Conservation (phyloP, 2,113 vertebrate genomes). For the Silurus glanis region DNA sequence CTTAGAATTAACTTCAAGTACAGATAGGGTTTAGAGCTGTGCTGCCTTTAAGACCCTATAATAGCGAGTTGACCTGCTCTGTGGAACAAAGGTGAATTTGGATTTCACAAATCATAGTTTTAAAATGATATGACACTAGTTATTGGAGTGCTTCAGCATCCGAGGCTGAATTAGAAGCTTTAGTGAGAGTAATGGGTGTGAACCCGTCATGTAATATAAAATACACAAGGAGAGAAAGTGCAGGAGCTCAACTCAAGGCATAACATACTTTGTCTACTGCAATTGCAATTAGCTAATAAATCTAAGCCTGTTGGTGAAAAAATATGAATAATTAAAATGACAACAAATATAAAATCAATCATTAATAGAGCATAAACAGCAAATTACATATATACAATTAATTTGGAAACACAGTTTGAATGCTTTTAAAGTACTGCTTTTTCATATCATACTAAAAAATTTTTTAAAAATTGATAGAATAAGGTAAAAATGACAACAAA, state of each 20-base stretch:
- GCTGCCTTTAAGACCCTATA: not conserved
- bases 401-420: not conserved
- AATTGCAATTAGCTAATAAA: not conserved
- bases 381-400: not conserved
- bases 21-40: not conserved
- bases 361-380: not conserved
- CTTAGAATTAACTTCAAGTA: conserved; percentile 5
- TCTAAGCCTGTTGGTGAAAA: not conserved
- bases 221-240: not conserved
- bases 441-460: not conserved
- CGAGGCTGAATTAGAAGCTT: conserved; percentile 3
- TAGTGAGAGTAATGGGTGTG: conserved; percentile 16
- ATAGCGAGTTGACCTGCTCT: not conserved
- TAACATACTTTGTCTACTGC: not conserved
- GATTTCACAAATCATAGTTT: conserved; percentile 19
- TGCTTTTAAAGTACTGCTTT: not conserved
- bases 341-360: not conserved
- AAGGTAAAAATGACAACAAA: not conserved
- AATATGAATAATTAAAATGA: not conserved
- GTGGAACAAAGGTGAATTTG: conserved; percentile 16
- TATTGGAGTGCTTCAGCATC: not conserved
- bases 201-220: not conserved
- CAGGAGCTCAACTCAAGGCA: not conserved
- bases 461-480: not conserved
- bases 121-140: conserved; percentile 7